Conservation (phyloP, 2,888 invertebrate genomes). For the Catonia carolina region DNA sequence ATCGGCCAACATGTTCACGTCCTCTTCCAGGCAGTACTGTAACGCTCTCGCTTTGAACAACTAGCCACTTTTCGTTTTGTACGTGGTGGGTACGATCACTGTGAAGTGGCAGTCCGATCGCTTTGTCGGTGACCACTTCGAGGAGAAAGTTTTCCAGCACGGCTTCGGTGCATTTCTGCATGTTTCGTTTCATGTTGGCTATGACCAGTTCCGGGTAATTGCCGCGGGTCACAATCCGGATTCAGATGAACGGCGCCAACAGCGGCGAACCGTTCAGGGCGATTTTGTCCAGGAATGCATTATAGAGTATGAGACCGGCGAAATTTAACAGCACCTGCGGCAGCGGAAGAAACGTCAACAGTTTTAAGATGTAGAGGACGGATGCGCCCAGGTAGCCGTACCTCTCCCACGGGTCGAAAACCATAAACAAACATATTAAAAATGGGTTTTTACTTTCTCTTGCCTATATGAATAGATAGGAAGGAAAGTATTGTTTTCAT, state of each 20-base stretch:
- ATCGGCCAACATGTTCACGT: conserved; percentile 75
- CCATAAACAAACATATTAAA: too few relatives aligned
- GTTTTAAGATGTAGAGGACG: conserved; percentile 67
- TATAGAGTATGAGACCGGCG: conserved; percentile 78
- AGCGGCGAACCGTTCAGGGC: conserved; percentile 82
- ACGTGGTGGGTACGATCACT: conserved; percentile 79
- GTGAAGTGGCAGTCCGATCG: conserved; percentile 67
- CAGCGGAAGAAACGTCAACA: conserved; percentile 75
- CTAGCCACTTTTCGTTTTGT: conserved; percentile 85
- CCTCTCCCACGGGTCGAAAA: conserved; percentile 71
- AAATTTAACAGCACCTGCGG: conserved; percentile 88
- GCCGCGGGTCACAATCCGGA: conserved; percentile 89
- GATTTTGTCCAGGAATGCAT: conserved; percentile 91
- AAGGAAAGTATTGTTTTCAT: too few relatives aligned
- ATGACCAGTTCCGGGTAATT: conserved; percentile 88
- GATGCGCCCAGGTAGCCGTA: conserved; percentile 72
- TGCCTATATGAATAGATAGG: too few relatives aligned
- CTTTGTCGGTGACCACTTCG: conserved; percentile 92
- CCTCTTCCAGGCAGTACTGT: conserved; percentile 90
- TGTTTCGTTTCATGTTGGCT: conserved; percentile 77
- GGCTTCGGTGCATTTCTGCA: conserved; percentile 79
- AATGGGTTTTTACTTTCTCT: too few relatives aligned
- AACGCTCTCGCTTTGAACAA: conserved; percentile 90
- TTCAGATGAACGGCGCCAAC: conserved; percentile 88
- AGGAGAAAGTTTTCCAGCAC: conserved; percentile 93